These are phyloP conservation scores for Acipenser transmontanus DNA, from an alignment of 2,797 vertebrate genomes.

Conservation along the genomic window DNA sequence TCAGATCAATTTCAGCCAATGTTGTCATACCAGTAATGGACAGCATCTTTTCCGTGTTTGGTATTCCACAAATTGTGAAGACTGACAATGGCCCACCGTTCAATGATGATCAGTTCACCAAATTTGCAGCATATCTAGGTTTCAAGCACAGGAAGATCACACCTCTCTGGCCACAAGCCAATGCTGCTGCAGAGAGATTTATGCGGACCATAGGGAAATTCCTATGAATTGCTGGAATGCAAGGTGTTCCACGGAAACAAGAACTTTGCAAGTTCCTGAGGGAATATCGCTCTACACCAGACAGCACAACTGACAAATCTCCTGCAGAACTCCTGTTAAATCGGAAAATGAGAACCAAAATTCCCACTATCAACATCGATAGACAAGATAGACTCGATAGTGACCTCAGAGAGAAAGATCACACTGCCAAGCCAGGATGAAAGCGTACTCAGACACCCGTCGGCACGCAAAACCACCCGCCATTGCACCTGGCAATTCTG, in stretches of 20 bases:
- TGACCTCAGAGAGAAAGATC: neutral
- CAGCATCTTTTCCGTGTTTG: constrained; percentile 24
- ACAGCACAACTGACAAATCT: constrained; percentile 20
- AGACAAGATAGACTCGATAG: too few species aligned
- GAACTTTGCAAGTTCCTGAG: neutral
- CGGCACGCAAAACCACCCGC: neutral
- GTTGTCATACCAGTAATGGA: constrained; percentile 16
- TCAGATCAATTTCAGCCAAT: constrained; percentile 12
- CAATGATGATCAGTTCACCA: constrained; percentile 16
- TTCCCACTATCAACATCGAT: neutral
- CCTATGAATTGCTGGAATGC: neutral
- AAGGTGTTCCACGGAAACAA: constrained; percentile 14
- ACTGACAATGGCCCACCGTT: constrained; percentile 26
- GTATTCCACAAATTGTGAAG: constrained; percentile 17
- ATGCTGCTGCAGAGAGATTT: constrained; percentile 19
- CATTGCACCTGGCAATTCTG: constrained; percentile 10
- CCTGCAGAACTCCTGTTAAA: constrained; percentile 20
- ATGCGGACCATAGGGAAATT: constrained; percentile 20
- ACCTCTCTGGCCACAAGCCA: constrained; percentile 22
- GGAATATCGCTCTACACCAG: constrained; percentile 22
- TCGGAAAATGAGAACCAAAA: constrained; percentile 11
- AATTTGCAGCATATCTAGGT: constrained; percentile 11
- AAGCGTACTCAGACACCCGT: constrained; percentile 3
- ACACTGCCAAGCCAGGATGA: constrained; percentile 18
- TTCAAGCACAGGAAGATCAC: constrained; percentile 16